phyloP scores from a whole-genome alignment of 37 sponge, comb jelly and placozoan genomes.

The Beroe forskalii region DNA sequence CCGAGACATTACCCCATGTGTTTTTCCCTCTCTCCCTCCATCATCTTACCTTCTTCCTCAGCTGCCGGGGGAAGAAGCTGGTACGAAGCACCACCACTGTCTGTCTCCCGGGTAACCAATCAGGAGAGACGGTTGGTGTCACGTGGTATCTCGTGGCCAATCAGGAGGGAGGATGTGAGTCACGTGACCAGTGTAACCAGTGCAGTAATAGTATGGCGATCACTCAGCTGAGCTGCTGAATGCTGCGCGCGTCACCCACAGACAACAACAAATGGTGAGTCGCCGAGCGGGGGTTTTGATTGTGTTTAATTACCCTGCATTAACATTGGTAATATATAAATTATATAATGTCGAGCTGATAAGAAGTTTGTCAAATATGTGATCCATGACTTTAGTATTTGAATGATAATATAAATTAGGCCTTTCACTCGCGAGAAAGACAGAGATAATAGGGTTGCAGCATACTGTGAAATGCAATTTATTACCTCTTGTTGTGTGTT shows the following conservation, averaged over 20 bases:
- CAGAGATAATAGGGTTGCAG: too few species aligned
- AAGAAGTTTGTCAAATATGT: conserved; percentile 58
- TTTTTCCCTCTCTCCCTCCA: background rate
- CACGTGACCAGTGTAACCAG: background rate
- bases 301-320: conserved; percentile 34
- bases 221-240: too few species aligned
- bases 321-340: background rate
- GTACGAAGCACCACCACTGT: background rate
- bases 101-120: background rate
- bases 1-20: too few species aligned
- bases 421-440: too few species aligned
- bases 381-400: conserved; percentile 8
- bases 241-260: background rate
- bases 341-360: conserved; percentile 36
- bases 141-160: too few species aligned
- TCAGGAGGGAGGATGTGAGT: background rate
- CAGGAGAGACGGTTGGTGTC: too few species aligned
- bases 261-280: background rate
- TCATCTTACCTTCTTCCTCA: background rate
- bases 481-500: too few species aligned
- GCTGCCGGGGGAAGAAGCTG: too few species aligned
- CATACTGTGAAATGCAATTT: too few species aligned
- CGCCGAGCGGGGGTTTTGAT: conserved; percentile 16
- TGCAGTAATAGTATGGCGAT: too few species aligned
- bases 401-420: too few species aligned